Evolutionary conservation across 2,113 vertebrate species (phyloP), one percentile per base, ranked within the genome.

Genomic region (Sphaerodactylus townsendi): DNA sequence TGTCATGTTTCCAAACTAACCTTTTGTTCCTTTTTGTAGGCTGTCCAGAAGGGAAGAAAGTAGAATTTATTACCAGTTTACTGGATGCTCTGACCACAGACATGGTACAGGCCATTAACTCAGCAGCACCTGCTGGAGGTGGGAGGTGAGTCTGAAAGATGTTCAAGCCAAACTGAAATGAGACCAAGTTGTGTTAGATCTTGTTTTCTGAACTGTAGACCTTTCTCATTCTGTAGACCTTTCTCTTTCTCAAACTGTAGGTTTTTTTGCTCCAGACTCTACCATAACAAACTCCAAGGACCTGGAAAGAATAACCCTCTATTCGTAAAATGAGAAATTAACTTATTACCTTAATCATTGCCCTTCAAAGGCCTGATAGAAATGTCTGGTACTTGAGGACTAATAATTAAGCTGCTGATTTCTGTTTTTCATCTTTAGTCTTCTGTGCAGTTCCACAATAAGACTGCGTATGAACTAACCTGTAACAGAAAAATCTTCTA

Each of bases 91-190:
- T 99, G 89, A 99, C 98, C 91, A 99, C 98, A 13, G 99, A 99
- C 95, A 99, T 99, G 99, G 98, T 99, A 90, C 97, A 99, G 87
- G 98, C 98, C 90, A 98, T 99, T 96, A 99, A 99, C 95, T 98
- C 98, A 85, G 98, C 98, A 92, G 96, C 97, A 82, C 98, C 98
- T 91, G 97, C 98, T 93, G 96, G 97, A 97, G 98, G 97, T 86
- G 98, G 98, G 95, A 99, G 98, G 99, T 99, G 97, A 98, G 98
- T 95, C 85, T 77, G 72, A 86, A 91, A 87, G 75, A 46, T 77
- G 7, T 2, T 80, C 1, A 0, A 0, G 71, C 80, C 85, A 73
- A 83, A 83, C 15, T 11, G 33, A 72, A 81, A 68, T 9, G 17
- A 21, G 80, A 66, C 70, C 78, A 64, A 85, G 85, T 30, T 68